phyloP scores from a whole-genome alignment of 2,797 vertebrate species.

The Allobates femoralis region DNA sequence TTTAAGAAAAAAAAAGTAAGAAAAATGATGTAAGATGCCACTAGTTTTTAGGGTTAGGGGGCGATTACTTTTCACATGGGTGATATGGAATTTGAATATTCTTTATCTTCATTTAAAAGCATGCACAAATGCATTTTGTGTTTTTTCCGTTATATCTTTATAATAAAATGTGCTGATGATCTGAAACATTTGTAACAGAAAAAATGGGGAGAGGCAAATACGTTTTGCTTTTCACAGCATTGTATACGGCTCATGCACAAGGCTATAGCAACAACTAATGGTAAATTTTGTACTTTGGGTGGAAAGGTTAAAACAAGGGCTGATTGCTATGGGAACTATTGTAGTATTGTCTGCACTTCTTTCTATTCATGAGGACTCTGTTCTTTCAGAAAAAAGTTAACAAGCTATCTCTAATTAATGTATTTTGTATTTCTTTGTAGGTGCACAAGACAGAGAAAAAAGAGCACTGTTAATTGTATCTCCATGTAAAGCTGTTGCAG shows the following conservation, averaged over 20 bases:
- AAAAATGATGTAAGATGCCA: too few species aligned
- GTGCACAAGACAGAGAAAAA: slow-evolving; percentile 71
- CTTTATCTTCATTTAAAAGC: too few species aligned
- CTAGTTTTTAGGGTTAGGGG: too few species aligned
- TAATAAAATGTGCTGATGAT: too few species aligned
- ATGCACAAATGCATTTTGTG: too few species aligned
- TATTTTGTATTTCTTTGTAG: slow-evolving; percentile 66
- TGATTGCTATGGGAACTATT: not conserved
- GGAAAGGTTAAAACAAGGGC: not conserved
- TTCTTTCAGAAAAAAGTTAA: not conserved
- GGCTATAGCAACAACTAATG: not conserved
- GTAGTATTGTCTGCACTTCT: not conserved
- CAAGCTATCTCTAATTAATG: not conserved
- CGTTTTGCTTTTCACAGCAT: too few species aligned
- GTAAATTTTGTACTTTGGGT: not conserved
- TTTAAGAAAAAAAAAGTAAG: too few species aligned
- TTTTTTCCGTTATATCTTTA: too few species aligned
- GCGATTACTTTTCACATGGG: too few species aligned
- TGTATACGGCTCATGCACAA: not conserved
- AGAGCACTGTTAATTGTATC: slow-evolving; percentile 70
- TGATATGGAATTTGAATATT: too few species aligned
- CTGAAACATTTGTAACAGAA: too few species aligned
- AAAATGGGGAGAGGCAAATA: too few species aligned
- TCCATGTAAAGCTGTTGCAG: slow-evolving; percentile 60
- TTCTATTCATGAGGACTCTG: not conserved